Base-by-base conservation (phyloP, 23 tunicate genomes). In the Aplidium turbinatum region DNA sequence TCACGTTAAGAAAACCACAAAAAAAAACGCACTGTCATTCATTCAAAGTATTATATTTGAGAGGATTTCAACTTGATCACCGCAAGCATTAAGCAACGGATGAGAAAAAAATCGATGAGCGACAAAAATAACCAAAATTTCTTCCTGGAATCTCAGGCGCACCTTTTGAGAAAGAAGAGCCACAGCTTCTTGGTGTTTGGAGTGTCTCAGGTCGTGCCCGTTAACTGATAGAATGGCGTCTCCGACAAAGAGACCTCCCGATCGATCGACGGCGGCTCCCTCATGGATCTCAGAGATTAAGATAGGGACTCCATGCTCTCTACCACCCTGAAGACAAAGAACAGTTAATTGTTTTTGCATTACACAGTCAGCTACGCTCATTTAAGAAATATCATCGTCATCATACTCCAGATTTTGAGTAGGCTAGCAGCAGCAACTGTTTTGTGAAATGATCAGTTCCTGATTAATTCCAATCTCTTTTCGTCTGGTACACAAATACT, bases 161-260 rank as follows among this genome's bases (percentile, higher is more conserved):
- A 85, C 95, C 74, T 87, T 77, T 57, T 94, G 80, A 27, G 87
- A 86, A 18, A 94, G 40, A 4, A 87, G 30, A 29, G 78, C 64
- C 2, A 94, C 99, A 29, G 99, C 99, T 39, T 94, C 90, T 24
- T 67, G 57, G 54, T 94, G 99, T 33, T 79, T 78, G 19, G 73
- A 75, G 47, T 87, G 81, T 28, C 92, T 85, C 35, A 94, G 61
- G 33, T 81, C 85, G 18, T 51, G 48, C 0, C 81, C 85, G 50
- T 94, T 94, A n/a, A 94, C 99, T 33, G 99, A 94, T 31, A 87
- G 63, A 47, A 94, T 68, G 1, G 95, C 95, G 67, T 94, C 99
- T 0, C 99, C 99, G 0, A 94, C 95, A 66, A 82, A 94, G 22
- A 94, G 36, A 1, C 81, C 86, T 21, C 91, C 89, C 3, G 78